Evolutionary conservation across 2,797 vertebrate genomes (phyloP).

Genomic region (Halcyon badia): DNA sequence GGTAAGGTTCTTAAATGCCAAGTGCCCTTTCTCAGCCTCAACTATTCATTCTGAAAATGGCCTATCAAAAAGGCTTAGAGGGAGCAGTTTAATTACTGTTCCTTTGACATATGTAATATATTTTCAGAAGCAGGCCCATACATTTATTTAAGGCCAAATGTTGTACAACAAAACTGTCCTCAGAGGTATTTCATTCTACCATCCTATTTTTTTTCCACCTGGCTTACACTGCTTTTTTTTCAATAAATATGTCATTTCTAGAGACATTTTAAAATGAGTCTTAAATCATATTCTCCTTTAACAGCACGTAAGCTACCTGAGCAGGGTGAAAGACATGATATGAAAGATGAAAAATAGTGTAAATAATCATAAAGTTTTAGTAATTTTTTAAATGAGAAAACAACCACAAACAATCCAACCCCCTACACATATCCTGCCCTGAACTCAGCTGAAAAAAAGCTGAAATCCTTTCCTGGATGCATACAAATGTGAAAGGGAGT

Average conservation of each 20-base stretch:
- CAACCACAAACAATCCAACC: fast-evolving
- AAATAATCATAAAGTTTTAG: background rate
- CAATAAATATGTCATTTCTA: slow-evolving; percentile 43
- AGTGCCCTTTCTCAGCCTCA: slow-evolving; percentile 61
- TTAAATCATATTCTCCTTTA: slow-evolving; percentile 48
- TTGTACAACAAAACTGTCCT: slow-evolving; percentile 72
- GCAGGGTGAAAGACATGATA: background rate
- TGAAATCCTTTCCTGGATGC: background rate
- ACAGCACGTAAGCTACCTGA: background rate
- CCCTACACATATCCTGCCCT: background rate
- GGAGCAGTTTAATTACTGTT: slow-evolving; percentile 80
- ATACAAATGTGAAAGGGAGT: background rate
- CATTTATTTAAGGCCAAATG: slow-evolving; percentile 77
- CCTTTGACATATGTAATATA: slow-evolving; percentile 75
- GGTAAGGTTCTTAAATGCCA: slow-evolving; percentile 72
- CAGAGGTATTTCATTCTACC: slow-evolving; percentile 67
- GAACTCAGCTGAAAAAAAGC: background rate
- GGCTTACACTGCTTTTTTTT: slow-evolving; percentile 30
- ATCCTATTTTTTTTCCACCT: slow-evolving; percentile 51
- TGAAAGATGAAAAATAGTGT: background rate
- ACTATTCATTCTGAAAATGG: slow-evolving; percentile 79
- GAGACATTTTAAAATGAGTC: slow-evolving; percentile 42
- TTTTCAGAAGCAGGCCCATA: slow-evolving; percentile 70
- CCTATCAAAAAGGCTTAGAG: slow-evolving; percentile 72
- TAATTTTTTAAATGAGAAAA: background rate